Percentiles rank a stretch among this genome's conserved stretches.
These are phyloP conservation scores for Heteropelma amictum DNA, from an alignment of 2,888 invertebrate genomes.

Conservation along the genomic window DNA sequence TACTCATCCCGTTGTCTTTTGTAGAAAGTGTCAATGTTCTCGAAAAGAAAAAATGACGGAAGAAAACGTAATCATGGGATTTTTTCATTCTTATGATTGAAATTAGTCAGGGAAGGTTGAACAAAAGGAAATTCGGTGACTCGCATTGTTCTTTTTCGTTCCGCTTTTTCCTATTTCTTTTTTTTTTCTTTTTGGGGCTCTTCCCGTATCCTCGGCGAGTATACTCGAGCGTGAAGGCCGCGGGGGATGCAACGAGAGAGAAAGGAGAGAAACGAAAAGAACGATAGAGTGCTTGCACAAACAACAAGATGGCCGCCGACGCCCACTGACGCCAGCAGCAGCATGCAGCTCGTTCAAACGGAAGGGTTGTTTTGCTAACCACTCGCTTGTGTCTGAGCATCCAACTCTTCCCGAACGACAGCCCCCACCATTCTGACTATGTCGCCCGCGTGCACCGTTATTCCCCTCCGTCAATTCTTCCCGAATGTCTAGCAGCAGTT, in stretches of 20 bases:
- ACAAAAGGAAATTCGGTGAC: slow-evolving; percentile 18
- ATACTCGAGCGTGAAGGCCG: slow-evolving; percentile 63
- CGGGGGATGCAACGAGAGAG: slow-evolving; percentile 59
- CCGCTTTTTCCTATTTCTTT: too few relatives aligned
- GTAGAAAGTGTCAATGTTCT: too few relatives aligned
- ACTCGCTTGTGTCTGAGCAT: slow-evolving; percentile 49
- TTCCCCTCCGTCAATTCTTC: slow-evolving; percentile 70
- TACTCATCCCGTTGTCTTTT: too few relatives aligned
- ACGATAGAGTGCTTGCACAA: slow-evolving; percentile 71
- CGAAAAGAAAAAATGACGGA: not conserved
- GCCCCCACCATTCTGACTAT: slow-evolving; percentile 19
- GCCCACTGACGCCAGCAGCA: slow-evolving; percentile 62
- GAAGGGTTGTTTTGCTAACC: slow-evolving; percentile 71
- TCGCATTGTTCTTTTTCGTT: slow-evolving; percentile 35
- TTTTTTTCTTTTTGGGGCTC: slow-evolving; percentile 50
- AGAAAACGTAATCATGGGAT: not conserved
- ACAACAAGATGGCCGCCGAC: slow-evolving; percentile 75
- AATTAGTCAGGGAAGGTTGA: slow-evolving; percentile 1
- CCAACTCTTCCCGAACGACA: slow-evolving; percentile 51
- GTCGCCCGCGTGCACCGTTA: slow-evolving; percentile 47
- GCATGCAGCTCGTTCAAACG: slow-evolving; percentile 67
- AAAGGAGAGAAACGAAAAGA: slow-evolving; percentile 62
- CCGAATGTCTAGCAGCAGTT: slow-evolving; percentile 70
- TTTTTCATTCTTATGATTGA: not conserved
- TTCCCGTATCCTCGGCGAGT: slow-evolving; percentile 53